Conservation (phyloP, 2,888 invertebrate species). For the Scaptomyza tumidula region DNA sequence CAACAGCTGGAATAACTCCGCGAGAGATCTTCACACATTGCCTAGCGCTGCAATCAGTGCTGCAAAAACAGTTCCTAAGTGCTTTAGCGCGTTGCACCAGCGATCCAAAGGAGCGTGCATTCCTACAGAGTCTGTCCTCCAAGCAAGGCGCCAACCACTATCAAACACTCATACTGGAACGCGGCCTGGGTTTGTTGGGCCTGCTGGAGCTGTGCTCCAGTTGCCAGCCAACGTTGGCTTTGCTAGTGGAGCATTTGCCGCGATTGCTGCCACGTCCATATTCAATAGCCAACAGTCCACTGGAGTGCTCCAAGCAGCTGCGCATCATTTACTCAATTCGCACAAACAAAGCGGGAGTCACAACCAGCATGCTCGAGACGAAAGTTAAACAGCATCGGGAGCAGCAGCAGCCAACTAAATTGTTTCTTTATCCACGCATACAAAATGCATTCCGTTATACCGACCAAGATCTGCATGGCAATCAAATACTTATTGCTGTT, state of each 20-base stretch:
- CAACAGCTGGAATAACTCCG: constrained; percentile 85
- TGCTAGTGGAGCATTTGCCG: constrained; percentile 89
- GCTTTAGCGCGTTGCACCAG: constrained; percentile 87
- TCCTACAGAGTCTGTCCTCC: constrained; percentile 89
- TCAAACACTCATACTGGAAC: constrained; percentile 86
- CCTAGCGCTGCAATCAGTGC: constrained; percentile 88
- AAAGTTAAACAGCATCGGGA: constrained; percentile 9
- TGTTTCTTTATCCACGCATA: constrained; percentile 75
- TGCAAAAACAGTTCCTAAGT: constrained; percentile 91
- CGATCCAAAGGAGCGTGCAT: constrained; percentile 86
- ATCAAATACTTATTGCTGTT: constrained; percentile 90
- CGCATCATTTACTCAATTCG: constrained; percentile 90
- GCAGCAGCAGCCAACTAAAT: constrained; percentile 20
- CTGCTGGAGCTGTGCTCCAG: constrained; percentile 88
- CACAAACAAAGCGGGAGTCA: constrained; percentile 87
- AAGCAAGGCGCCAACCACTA: constrained; percentile 89
- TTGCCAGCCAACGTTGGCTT: constrained; percentile 88
- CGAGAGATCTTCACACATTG: constrained; percentile 87
- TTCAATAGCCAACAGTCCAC: constrained; percentile 89
- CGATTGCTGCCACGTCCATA: constrained; percentile 91
- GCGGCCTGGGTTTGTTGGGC: constrained; percentile 87
- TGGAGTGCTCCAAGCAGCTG: constrained; percentile 84
- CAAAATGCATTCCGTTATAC: constrained; percentile 76
- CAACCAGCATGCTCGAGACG: constrained; percentile 86
- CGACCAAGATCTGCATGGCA: constrained; percentile 85